These are phyloP conservation scores for Pagetopsis macropterus DNA, from an alignment of 2,797 vertebrate species.

Conservation along the genomic window DNA sequence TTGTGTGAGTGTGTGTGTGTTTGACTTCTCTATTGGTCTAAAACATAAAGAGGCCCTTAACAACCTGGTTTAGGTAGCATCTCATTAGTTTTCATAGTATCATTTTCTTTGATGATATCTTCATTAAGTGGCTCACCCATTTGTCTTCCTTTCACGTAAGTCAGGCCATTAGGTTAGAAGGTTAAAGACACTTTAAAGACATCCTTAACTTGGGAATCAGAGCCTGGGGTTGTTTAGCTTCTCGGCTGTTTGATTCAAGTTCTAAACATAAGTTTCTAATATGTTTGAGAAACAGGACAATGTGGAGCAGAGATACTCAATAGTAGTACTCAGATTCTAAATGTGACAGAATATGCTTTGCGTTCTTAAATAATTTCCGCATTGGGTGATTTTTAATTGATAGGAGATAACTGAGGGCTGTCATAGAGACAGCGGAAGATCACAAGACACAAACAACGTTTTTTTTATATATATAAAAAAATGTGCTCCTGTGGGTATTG, in stretches of 20 bases:
- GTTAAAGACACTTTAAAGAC: constrained; percentile 37
- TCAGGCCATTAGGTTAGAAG: constrained; percentile 44
- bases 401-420: background rate
- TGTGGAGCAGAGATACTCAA: background rate
- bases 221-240: background rate
- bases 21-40: constrained; percentile 31
- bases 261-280: background rate
- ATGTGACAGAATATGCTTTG: background rate
- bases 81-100: constrained; percentile 52
- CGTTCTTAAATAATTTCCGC: constrained; percentile 1
- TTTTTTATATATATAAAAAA: background rate
- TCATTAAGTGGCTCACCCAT: constrained; percentile 39
- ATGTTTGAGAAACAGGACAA: background rate
- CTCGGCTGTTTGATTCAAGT: background rate
- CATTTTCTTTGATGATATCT: constrained; percentile 48
- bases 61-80: constrained; percentile 25
- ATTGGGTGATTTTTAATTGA: background rate
- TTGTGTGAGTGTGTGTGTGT: constrained; percentile 31
- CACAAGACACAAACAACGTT: background rate
- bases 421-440: background rate
- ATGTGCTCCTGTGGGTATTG: too few relatives aligned
- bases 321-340: background rate
- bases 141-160: constrained; percentile 38
- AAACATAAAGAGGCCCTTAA: constrained; percentile 43
- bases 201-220: constrained; percentile 12